Percentiles rank a stretch among this genome's conserved stretches.
Conservation (phyloP, 23 tunicate genomes). For the Halocynthia aurantium region DNA sequence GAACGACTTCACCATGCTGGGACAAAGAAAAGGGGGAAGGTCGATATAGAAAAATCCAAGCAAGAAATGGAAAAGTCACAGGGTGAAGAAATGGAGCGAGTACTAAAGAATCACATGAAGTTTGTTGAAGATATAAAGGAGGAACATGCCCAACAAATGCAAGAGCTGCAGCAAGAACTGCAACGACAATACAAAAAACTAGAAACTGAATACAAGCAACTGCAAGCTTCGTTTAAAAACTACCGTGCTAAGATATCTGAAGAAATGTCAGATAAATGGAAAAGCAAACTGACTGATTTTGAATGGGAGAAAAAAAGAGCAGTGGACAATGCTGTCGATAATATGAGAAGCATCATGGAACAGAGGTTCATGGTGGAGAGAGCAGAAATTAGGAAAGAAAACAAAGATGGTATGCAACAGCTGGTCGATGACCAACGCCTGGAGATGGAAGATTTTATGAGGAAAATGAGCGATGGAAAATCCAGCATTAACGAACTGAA, state of each 20-base stretch:
- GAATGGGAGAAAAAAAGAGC: slow-evolving; percentile 67
- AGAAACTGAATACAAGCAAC: slow-evolving; percentile 51
- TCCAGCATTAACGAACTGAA: slow-evolving; percentile 49
- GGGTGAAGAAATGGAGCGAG: slow-evolving; percentile 9
- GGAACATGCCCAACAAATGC: slow-evolving; percentile 11
- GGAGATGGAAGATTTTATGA: slow-evolving; percentile 42
- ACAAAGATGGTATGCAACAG: slow-evolving; percentile 36
- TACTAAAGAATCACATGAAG: slow-evolving; percentile 30
- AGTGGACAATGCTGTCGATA: slow-evolving; percentile 69
- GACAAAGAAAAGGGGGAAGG: slow-evolving; percentile 58
- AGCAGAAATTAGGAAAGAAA: slow-evolving; percentile 52
- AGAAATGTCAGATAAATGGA: slow-evolving; percentile 54
- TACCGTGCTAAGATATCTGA: slow-evolving; percentile 56
- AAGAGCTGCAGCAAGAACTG: slow-evolving; percentile 31
- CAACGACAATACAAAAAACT: slow-evolving; percentile 31
- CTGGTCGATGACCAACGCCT: slow-evolving; percentile 58
- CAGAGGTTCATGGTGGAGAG: slow-evolving; percentile 44
- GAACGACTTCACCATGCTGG: slow-evolving; percentile 80
- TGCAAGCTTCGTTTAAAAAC: slow-evolving; percentile 85
- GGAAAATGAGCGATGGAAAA: slow-evolving; percentile 33
- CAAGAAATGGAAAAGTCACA: slow-evolving; percentile 24
- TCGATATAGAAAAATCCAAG: slow-evolving; percentile 33
- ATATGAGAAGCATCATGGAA: slow-evolving; percentile 43
- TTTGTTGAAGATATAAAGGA: slow-evolving; percentile 13
- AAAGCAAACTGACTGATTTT: slow-evolving; percentile 34